Percentiles rank a stretch among this genome's conserved stretches.
These are phyloP conservation scores for Monochamus alternatus DNA, from an alignment of 2,888 invertebrate species.

Conservation along the genomic window DNA sequence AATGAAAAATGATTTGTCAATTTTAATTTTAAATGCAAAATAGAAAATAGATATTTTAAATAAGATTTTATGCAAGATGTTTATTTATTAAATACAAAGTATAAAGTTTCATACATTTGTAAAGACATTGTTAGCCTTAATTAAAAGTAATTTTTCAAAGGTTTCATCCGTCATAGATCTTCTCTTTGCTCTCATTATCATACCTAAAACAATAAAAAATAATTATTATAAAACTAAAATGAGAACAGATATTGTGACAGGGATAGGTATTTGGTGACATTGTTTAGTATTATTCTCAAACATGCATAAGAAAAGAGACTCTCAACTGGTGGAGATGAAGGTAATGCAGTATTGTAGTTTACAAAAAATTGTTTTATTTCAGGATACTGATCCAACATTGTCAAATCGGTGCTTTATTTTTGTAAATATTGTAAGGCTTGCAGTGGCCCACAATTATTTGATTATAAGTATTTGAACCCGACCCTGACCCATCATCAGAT, in stretches of 20 bases:
- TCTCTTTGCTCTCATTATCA: background rate
- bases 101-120: too few species aligned
- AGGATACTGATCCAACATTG: constrained; percentile 38
- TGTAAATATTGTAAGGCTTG: constrained; percentile 10
- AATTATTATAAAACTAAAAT: background rate
- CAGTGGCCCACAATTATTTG: constrained; percentile 5
- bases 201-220: background rate
- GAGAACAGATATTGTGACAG: background rate
- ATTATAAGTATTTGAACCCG: background rate
- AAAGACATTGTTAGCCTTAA: too few species aligned
- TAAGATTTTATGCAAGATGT: background rate
- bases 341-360: constrained; percentile 47
- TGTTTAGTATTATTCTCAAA: background rate
- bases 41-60: background rate
- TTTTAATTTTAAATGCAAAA: background rate
- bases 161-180: background rate
- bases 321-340: constrained; percentile 45
- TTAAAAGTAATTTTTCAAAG: background rate
- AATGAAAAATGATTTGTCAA: background rate
- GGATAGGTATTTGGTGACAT: background rate
- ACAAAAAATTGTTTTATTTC: constrained; percentile 45
- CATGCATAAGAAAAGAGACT: background rate
- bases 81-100: too few species aligned
- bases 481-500: constrained; percentile 7
- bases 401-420: constrained; percentile 15